These are phyloP conservation scores for Hormiphora californensis DNA, from an alignment of 37 sponge, comb jelly and placozoan species.

Conservation along the genomic window DNA sequence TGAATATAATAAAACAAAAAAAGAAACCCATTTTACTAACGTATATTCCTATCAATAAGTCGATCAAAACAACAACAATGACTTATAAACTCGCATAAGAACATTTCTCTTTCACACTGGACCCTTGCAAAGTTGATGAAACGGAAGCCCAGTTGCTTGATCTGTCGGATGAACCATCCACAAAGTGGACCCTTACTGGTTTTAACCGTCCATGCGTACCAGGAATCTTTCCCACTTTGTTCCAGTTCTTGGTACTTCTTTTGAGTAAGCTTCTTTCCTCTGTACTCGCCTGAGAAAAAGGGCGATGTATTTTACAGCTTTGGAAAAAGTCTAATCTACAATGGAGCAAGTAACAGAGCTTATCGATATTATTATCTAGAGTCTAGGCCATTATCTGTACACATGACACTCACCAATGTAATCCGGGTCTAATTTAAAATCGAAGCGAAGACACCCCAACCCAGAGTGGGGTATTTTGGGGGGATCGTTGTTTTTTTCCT, in stretches of 20 bases:
- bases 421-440: not conserved
- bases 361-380: too few relatives aligned
- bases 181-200: not conserved
- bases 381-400: too few relatives aligned
- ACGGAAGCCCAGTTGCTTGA: not conserved
- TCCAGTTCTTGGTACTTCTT: conserved; percentile 4
- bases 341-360: too few relatives aligned
- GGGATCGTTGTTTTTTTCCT: not conserved
- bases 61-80: too few relatives aligned
- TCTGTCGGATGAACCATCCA: not conserved
- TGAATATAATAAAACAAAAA: too few relatives aligned
- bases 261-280: not conserved
- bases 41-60: too few relatives aligned
- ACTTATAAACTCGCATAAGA: not conserved
- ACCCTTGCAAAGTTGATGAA: conserved; percentile 19
- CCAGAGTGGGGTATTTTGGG: not conserved
- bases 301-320: too few relatives aligned
- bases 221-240: not conserved
- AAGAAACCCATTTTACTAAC: too few relatives aligned
- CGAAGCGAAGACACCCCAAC: not conserved
- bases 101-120: not conserved
- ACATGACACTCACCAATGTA: not conserved
- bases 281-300: conserved; percentile 17
- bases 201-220: not conserved
- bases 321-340: too few relatives aligned